Conservation (phyloP, 2,888 invertebrate genomes). For the Clivina fossor region DNA sequence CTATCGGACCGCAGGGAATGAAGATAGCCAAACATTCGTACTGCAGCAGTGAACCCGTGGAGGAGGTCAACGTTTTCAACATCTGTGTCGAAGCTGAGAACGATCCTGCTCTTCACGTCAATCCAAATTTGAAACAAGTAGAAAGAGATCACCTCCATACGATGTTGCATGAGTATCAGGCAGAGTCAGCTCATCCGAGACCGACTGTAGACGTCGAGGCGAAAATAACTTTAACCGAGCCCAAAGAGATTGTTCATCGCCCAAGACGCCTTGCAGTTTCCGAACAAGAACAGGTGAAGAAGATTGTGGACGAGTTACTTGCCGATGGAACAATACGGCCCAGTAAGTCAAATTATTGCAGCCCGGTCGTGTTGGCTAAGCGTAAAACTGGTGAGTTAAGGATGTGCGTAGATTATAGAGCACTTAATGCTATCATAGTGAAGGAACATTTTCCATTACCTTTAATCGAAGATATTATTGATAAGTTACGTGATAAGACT, state of each 20-base stretch:
- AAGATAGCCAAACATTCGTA: neutral
- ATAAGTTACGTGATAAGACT: slow-evolving; percentile 33
- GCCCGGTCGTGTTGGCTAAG: slow-evolving; percentile 35
- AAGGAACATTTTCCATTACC: slow-evolving; percentile 38
- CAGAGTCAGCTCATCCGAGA: too few relatives aligned
- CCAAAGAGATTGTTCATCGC: neutral
- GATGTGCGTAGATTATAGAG: too few relatives aligned
- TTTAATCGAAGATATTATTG: slow-evolving; percentile 39
- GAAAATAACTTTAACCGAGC: neutral
- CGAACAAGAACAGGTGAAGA: slow-evolving; percentile 21
- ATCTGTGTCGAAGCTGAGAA: neutral
- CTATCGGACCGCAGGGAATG: too few relatives aligned
- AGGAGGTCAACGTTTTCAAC: neutral
- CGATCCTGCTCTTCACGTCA: too few relatives aligned
- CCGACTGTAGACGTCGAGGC: neutral
- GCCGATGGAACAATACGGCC: slow-evolving; percentile 32
- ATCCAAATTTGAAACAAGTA: too few relatives aligned
- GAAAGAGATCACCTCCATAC: too few relatives aligned
- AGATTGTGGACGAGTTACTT: slow-evolving; percentile 30
- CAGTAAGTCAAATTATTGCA: slow-evolving; percentile 35
- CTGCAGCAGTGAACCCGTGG: neutral
- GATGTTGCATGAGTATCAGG: too few relatives aligned
- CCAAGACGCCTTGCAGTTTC: slow-evolving; percentile 29
- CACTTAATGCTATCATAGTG: slow-evolving; percentile 33
- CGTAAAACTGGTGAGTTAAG: too few relatives aligned